Evolutionary conservation across 2,113 vertebrate species (phyloP).

Genomic region (Lampris megalopsis): DNA sequence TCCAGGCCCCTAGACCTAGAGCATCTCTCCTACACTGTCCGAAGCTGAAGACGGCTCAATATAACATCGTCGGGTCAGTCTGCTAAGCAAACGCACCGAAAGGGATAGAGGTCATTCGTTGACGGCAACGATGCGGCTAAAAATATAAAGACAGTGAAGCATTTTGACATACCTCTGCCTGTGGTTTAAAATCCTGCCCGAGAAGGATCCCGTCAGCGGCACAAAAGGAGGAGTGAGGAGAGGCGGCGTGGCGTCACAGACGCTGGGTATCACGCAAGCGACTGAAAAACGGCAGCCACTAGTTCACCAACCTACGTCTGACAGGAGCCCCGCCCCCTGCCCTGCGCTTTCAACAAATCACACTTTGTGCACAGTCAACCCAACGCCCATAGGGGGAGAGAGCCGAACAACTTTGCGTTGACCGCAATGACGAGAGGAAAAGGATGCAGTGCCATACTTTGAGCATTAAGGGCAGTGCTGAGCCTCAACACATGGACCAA

Average conservation of each 20-base stretch:
- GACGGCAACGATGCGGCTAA: rapidly evolving
- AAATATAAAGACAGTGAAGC: background rate
- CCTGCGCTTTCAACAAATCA: conserved; percentile 28
- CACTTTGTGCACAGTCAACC: no score
- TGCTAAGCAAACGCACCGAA: background rate
- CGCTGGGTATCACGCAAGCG: conserved; percentile 39
- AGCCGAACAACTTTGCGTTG: no score
- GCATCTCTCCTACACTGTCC: conserved; percentile 44
- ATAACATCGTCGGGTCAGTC: no score
- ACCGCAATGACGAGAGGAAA: no score
- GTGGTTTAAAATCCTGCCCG: conserved; percentile 49
- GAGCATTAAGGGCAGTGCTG: no score
- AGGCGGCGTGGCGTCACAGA: conserved; percentile 45
- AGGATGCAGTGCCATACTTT: no score
- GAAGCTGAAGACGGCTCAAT: conserved; percentile 15
- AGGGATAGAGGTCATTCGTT: background rate
- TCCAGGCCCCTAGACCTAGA: conserved; percentile 50
- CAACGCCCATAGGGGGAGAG: no score
- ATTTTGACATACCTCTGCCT: conserved; percentile 66
- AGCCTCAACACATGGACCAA: no score
- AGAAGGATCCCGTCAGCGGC: conserved; percentile 63
- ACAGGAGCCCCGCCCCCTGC: background rate
- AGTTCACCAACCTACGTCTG: no score
- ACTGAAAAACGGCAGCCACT: background rate
- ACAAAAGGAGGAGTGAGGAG: conserved; percentile 69